phyloP scores from a whole-genome alignment of 2,113 vertebrate species.

The Phaetusa simplex region DNA sequence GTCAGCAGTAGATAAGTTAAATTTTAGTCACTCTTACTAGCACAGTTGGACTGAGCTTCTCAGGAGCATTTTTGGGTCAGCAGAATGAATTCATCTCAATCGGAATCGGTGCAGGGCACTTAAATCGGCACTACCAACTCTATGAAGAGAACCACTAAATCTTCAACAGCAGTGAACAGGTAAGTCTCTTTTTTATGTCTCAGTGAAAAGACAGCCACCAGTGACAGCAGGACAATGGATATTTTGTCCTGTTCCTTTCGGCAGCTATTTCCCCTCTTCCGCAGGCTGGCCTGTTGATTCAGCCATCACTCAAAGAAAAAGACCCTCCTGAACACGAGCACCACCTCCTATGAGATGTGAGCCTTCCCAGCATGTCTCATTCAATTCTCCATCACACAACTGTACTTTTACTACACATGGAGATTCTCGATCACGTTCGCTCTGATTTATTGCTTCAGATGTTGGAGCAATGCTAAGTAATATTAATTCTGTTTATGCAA shows the following conservation, averaged over 20 bases:
- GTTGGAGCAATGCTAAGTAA: not conserved
- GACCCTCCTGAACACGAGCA: not conserved
- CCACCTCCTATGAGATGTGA: not conserved
- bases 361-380: not conserved
- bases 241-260: not conserved
- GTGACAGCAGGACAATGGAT: not conserved
- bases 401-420: not conserved
- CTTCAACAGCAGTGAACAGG: not conserved
- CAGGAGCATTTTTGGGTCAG: not conserved
- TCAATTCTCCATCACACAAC: not conserved
- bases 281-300: not conserved
- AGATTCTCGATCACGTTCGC: not conserved
- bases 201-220: not conserved
- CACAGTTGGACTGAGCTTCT: not conserved
- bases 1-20: not conserved
- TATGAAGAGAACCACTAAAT: not conserved
- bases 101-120: not conserved
- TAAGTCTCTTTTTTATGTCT: not conserved
- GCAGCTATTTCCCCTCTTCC: not conserved
- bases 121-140: fast-evolving
- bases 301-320: not conserved
- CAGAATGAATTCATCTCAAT: not conserved
- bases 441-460: not conserved
- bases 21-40: not conserved
- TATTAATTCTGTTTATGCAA: slow-evolving; percentile 8